Conservation (phyloP, 1,140 invertebrate genomes). For the Orussus abietinus region DNA sequence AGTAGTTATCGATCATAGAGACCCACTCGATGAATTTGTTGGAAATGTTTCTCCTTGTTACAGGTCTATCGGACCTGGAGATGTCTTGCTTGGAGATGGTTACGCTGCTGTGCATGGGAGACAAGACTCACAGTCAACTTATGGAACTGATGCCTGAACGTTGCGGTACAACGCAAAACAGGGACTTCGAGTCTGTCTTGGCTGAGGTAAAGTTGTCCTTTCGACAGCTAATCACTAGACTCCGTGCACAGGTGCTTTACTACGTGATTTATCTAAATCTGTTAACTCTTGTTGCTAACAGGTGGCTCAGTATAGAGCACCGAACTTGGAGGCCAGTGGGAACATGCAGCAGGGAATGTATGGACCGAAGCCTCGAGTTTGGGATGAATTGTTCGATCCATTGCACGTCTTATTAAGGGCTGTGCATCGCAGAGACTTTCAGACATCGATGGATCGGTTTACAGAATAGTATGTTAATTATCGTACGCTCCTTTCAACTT, state of each 20-base stretch:
- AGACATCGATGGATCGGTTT: constrained; percentile 87
- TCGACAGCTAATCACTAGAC: too few species aligned
- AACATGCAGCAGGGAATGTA: constrained; percentile 94
- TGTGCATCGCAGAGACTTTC: constrained; percentile 89
- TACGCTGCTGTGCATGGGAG: constrained; percentile 84
- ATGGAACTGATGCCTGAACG: constrained; percentile 94
- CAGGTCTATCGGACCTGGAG: constrained; percentile 54
- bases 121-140: constrained; percentile 93
- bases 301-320: constrained; percentile 74
- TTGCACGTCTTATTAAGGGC: constrained; percentile 86
- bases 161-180: constrained; percentile 83
- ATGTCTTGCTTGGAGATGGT: constrained; percentile 86
- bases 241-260: too few species aligned
- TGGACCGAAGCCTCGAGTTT: constrained; percentile 81
- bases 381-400: constrained; percentile 91
- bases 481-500: constrained; percentile 9
- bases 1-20: constrained; percentile 1
- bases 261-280: too few species aligned
- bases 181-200: constrained; percentile 84
- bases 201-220: constrained; percentile 58
- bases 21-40: background rate
- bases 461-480: constrained; percentile 67
- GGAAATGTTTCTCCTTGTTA: constrained; percentile 10
- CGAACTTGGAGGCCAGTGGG: constrained; percentile 73
- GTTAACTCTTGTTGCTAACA: too few species aligned